Percentiles rank a stretch among this genome's conserved stretches.
phyloP scores from a whole-genome alignment of 2,888 invertebrate species.

The Drosophila nr. perissopoda region DNA sequence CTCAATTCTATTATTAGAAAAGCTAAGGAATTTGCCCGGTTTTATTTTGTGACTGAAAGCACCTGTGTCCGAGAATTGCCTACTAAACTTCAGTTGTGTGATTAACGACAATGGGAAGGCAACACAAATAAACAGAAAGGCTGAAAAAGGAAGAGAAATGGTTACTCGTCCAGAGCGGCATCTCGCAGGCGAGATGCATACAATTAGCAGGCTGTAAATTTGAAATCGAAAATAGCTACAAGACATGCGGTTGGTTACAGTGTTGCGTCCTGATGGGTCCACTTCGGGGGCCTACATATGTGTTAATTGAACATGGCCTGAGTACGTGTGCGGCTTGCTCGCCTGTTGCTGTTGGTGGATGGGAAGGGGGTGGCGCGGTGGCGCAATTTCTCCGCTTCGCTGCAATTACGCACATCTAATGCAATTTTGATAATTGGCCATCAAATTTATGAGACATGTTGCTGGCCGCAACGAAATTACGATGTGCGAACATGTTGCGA shows the following conservation, averaged over 20 bases:
- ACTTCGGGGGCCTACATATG: conserved; percentile 58
- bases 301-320: conserved; percentile 75
- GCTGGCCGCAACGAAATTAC: conserved; percentile 65
- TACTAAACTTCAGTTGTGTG: conserved; percentile 27
- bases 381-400: conserved; percentile 19
- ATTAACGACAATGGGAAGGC: conserved; percentile 40
- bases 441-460: conserved; percentile 81
- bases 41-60: background rate
- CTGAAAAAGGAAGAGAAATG: conserved; percentile 1
- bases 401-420: conserved; percentile 78
- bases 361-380: background rate
- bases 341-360: background rate
- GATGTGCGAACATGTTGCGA: conserved; percentile 73
- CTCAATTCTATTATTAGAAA: background rate
- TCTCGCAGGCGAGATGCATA: conserved; percentile 72
- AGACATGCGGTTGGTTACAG: conserved; percentile 6
- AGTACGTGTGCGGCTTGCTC: conserved; percentile 38
- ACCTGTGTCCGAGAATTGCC: conserved; percentile 19
- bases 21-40: background rate
- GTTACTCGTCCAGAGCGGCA: conserved; percentile 32
- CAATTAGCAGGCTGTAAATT: conserved; percentile 83
- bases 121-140: background rate
- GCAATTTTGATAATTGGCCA: conserved; percentile 82
- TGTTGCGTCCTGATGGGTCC: conserved; percentile 6
- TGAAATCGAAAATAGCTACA: conserved; percentile 65